Conservation (phyloP, 2,113 vertebrate species). For the Excalfactoria chinensis region DNA sequence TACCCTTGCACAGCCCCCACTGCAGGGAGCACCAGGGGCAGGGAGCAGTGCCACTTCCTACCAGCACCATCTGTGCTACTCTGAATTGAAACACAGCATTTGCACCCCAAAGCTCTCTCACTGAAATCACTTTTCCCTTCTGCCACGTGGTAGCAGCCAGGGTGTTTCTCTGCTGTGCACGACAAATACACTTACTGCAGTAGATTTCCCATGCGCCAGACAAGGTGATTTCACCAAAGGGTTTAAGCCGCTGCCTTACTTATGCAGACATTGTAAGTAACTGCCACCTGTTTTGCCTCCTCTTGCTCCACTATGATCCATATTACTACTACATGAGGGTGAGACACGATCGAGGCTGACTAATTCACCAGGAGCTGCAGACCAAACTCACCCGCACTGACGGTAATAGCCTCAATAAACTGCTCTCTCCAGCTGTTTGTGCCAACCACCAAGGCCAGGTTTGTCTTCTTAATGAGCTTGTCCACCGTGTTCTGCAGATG, state of each 20-base stretch:
- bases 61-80: neutral
- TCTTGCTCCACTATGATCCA: neutral
- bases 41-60: neutral
- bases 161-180: neutral
- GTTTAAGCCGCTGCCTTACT: neutral
- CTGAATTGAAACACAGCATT: neutral
- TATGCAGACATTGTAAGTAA: neutral
- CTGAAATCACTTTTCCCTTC: neutral
- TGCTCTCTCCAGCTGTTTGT: slow-evolving; percentile 98
- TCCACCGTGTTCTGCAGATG: slow-evolving; percentile 91
- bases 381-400: slow-evolving; percentile 92
- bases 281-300: neutral
- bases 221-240: neutral
- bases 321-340: neutral
- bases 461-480: slow-evolving; percentile 98
- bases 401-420: slow-evolving; percentile 94
- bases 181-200: neutral
- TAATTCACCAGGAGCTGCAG: neutral
- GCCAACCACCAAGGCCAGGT: slow-evolving; percentile 93
- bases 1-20: fast-evolving
- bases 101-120: neutral
- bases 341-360: neutral
- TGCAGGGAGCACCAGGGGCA: neutral
- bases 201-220: neutral
- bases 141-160: neutral